Evolutionary conservation across 2,113 vertebrate genomes (phyloP).

Genomic region (Lampris megalopsis): DNA sequence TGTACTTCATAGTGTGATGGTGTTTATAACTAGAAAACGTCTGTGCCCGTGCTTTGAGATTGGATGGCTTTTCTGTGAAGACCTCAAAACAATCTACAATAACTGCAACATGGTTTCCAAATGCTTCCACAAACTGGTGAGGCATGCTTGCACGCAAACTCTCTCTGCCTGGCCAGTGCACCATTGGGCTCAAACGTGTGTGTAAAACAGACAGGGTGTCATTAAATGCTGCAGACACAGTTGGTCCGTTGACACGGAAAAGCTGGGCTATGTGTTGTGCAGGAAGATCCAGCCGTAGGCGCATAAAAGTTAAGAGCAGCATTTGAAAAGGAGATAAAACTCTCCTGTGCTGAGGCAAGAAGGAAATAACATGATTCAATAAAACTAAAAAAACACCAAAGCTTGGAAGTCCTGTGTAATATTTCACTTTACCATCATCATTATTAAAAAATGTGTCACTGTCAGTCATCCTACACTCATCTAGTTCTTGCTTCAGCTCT

Average conservation of each 20-base stretch:
- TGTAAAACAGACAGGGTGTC: neutral
- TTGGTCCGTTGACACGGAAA: neutral
- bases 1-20: neutral
- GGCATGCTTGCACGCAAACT: constrained; percentile 11
- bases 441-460: neutral
- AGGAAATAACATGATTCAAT: neutral
- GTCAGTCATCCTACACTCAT: neutral
- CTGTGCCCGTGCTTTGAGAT: constrained; percentile 4
- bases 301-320: neutral
- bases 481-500: neutral
- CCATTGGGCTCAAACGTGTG: neutral
- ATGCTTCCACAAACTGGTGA: constrained; percentile 1
- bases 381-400: neutral
- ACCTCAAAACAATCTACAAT: constrained; percentile 22
- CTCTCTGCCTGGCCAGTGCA: constrained; percentile 20
- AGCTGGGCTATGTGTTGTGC: neutral
- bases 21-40: constrained; percentile 1
- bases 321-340: neutral
- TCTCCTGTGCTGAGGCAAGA: neutral
- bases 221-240: neutral
- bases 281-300: neutral
- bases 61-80: neutral
- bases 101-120: neutral
- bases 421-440: neutral
- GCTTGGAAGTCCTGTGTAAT: no score